Evolutionary conservation across 2,888 invertebrate species (phyloP).

Genomic region (Synanthedon andrenaeformis): DNA sequence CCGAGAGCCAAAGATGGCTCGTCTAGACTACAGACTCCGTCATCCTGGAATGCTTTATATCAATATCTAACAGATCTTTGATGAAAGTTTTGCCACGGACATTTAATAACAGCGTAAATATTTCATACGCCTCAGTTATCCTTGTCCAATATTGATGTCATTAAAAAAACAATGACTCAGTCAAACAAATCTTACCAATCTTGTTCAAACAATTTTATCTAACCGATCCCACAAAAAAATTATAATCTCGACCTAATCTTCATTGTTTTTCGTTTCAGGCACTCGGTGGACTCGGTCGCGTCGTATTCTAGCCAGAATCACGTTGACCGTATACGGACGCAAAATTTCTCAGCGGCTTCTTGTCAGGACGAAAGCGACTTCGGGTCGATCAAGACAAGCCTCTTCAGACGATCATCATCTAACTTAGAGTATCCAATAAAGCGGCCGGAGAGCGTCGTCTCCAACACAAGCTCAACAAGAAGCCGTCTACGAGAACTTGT

Average conservation of each 20-base stretch:
- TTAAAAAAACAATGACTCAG: conserved; percentile 28
- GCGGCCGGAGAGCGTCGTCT: conserved; percentile 61
- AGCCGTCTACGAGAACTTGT: conserved; percentile 67
- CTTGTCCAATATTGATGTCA: not conserved
- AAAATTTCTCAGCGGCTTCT: conserved; percentile 68
- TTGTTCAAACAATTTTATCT: conserved; percentile 47
- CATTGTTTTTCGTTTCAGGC: conserved; percentile 55
- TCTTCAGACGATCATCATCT: conserved; percentile 61
- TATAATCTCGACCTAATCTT: conserved; percentile 43
- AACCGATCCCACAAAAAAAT: conserved; percentile 19
- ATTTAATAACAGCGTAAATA: not conserved
- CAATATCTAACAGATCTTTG: conserved; percentile 4
- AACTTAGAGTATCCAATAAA: conserved; percentile 55
- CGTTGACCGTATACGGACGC: conserved; percentile 70
- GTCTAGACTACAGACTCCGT: conserved; percentile 11
- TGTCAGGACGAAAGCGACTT: conserved; percentile 66
- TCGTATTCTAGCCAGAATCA: conserved; percentile 72
- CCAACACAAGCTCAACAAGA: conserved; percentile 64
- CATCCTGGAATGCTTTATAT: conserved; percentile 10
- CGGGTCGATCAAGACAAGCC: conserved; percentile 64
- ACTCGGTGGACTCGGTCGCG: conserved; percentile 72
- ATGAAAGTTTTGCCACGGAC: not conserved
- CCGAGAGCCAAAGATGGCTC: conserved; percentile 22
- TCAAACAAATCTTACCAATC: conserved; percentile 33
- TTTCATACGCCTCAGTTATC: not conserved